Base-by-base conservation (phyloP, 1,140 invertebrate genomes). In the Harpegnathos saltator region DNA sequence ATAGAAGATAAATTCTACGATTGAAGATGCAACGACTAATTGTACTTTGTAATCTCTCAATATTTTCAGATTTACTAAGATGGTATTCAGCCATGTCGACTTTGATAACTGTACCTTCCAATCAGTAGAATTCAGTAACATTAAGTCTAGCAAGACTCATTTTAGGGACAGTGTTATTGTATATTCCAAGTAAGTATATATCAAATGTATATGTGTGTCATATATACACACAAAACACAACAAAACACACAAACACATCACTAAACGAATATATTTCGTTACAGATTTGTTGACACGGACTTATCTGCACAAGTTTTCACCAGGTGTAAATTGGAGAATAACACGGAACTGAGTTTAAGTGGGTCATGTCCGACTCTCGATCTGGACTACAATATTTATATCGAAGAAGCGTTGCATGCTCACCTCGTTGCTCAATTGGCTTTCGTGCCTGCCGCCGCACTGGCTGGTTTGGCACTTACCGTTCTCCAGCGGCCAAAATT, bases 261-360 rank as follows among this genome's bases (percentile, higher is more conserved):
- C 5, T 14, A 33, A 2, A 26, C 9, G 3, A 19, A 44, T 5
- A 29, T 14, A 66, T 0, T 26, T 80, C 14, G 88, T 89, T 85
- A 86, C 90, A 95, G 94, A 90, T 95, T 95, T 84, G 91, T 95
- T 54, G 95, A 95, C 89, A 95, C 94, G 7, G 95, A 95, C 90
- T 83, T 95, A 33, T 94, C 93, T 1, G 87, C 91, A 9, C 92
- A 94, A 83, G 92, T 93, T 72, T 95, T 95, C 85, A 91, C 92
- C 26, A 93, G 93, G 75, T 95, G 95, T 82, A 91, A 73, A 50
- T 81, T 95, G 85, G 88, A 91, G 44, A 95, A 95, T 87, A 95
- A 95, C 84, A 95, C 95, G 9, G 84, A 93, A 33, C 68, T 93
- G 61, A 93, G 92, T 88, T 69, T 93, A 63, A 91, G 87, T 3